These are phyloP conservation scores for Pyrrhosoma nymphula DNA, from an alignment of 2,888 invertebrate species.

Conservation along the genomic window DNA sequence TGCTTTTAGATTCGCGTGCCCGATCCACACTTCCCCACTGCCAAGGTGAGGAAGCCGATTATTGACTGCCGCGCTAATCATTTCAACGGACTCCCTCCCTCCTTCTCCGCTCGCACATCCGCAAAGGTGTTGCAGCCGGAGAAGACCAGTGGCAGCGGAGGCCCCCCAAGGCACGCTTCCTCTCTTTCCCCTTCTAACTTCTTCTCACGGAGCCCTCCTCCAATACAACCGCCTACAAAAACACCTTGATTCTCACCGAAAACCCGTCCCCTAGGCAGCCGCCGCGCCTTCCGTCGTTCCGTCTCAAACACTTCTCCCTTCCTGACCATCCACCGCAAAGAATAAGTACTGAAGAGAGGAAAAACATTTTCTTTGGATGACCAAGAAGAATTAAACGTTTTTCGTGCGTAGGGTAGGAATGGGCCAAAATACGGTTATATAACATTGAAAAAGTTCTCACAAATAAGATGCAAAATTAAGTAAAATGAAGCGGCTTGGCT, in stretches of 20 bases:
- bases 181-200: background rate
- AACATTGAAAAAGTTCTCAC: no score
- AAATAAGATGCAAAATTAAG: no score
- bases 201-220: background rate
- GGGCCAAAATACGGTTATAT: no score
- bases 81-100: background rate
- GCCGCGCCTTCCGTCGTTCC: background rate
- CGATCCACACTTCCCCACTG: background rate
- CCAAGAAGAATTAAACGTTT: no score
- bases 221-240: background rate
- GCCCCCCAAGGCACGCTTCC: background rate
- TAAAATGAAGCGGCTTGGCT: no score
- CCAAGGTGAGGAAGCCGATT: background rate
- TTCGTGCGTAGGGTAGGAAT: no score
- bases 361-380: no score
- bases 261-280: background rate
- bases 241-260: background rate
- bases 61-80: slow-evolving; percentile 1
- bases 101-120: background rate
- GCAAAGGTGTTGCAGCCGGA: background rate
- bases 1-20: background rate
- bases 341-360: background rate
- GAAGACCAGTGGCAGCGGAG: background rate
- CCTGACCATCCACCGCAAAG: background rate
- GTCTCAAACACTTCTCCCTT: background rate